phyloP scores from a whole-genome alignment of 2,797 vertebrate genomes.

The Thalassophryne amazonica region DNA sequence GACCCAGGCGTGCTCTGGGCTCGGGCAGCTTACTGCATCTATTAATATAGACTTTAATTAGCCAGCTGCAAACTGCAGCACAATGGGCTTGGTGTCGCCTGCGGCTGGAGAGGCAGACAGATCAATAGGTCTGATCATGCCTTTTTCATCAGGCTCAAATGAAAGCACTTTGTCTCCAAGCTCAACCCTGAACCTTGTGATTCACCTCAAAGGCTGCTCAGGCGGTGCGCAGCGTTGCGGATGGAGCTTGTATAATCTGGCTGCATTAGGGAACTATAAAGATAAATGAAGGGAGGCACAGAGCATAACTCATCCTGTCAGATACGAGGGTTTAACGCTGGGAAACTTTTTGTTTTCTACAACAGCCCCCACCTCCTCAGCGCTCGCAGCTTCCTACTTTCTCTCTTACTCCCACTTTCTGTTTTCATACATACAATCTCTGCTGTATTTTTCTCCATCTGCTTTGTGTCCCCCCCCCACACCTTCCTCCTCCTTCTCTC shows the following conservation, averaged over 20 bases:
- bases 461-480: slow-evolving; percentile 5
- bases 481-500: slow-evolving; percentile 6
- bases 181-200: slow-evolving; percentile 48
- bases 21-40: slow-evolving; percentile 63
- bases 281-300: slow-evolving; percentile 76
- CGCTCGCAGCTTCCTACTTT: slow-evolving; percentile 41
- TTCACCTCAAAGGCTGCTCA: slow-evolving; percentile 62
- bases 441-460: slow-evolving; percentile 52
- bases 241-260: slow-evolving; percentile 74
- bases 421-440: slow-evolving; percentile 12
- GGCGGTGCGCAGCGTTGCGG: slow-evolving; percentile 60
- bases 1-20: slow-evolving; percentile 49
- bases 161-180: slow-evolving; percentile 78
- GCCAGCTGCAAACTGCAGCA: slow-evolving; percentile 69
- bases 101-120: slow-evolving; percentile 63
- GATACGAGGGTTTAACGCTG: slow-evolving; percentile 58
- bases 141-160: slow-evolving; percentile 79
- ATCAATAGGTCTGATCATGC: slow-evolving; percentile 80
- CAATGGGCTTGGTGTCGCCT: slow-evolving; percentile 72
- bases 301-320: slow-evolving; percentile 82
- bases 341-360: slow-evolving; percentile 72
- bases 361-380: slow-evolving; percentile 34
- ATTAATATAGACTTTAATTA: slow-evolving; percentile 82
- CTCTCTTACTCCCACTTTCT: slow-evolving; percentile 33
- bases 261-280: slow-evolving; percentile 79